Percentiles rank a stretch among this genome's conserved stretches.
Conservation (phyloP, 1,140 invertebrate genomes). For the Octopus bimaculoides region DNA sequence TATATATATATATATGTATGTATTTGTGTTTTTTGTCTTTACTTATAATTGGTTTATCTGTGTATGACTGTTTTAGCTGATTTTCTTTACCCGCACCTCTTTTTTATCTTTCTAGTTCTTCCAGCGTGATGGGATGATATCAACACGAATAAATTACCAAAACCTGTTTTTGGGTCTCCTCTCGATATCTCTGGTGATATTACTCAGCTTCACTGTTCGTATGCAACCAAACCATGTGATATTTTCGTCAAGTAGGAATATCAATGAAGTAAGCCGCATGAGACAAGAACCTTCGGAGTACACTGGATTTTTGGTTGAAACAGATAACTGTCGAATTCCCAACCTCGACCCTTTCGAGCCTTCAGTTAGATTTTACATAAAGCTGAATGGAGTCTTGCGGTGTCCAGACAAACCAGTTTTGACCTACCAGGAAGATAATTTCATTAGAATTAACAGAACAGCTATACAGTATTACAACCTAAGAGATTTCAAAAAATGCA, state of each 20-base stretch:
- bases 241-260: background rate
- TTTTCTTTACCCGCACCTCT: too few relatives aligned
- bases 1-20: too few relatives aligned
- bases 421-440: background rate
- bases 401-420: background rate
- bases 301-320: background rate
- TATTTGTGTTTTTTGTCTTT: too few relatives aligned
- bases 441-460: background rate
- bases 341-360: slow-evolving; percentile 7
- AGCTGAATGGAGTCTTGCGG: background rate
- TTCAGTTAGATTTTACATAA: background rate
- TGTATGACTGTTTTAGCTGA: too few relatives aligned
- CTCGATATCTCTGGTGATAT: background rate
- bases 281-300: background rate
- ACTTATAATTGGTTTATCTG: too few relatives aligned
- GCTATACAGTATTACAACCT: background rate
- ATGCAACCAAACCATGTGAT: background rate
- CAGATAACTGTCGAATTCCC: slow-evolving; percentile 2
- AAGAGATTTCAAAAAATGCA: background rate
- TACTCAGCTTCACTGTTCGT: background rate
- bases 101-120: too few relatives aligned
- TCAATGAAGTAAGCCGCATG: background rate
- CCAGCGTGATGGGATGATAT: too few relatives aligned
- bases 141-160: background rate
- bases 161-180: background rate